Conservation (phyloP, 2,797 vertebrate genomes). For the Enoplosus armatus region DNA sequence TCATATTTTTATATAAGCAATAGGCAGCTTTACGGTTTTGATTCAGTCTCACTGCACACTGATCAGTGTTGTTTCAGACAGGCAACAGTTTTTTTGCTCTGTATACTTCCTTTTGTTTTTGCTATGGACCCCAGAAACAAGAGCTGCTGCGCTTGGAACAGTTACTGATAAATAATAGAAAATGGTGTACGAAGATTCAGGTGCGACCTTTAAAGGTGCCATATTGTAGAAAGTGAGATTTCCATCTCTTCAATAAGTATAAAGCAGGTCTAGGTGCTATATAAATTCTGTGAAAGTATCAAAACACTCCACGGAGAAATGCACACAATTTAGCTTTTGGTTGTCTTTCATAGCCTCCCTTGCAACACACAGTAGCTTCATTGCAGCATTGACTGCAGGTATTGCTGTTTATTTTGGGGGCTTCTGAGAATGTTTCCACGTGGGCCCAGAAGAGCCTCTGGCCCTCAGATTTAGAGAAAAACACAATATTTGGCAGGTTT, state of each 20-base stretch:
- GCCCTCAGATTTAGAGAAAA: not conserved
- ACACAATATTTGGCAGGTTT: constrained; percentile 11
- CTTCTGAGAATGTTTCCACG: not conserved
- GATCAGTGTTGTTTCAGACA: not conserved
- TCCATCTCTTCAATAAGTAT: too few relatives aligned
- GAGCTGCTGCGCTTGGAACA: not conserved
- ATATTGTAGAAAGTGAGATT: too few relatives aligned
- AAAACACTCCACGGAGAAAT: too few relatives aligned
- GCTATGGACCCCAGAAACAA: not conserved
- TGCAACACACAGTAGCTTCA: constrained; percentile 12
- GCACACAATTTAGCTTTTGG: too few relatives aligned
- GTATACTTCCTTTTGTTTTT: not conserved
- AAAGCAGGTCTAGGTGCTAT: too few relatives aligned
- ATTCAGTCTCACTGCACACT: not conserved
- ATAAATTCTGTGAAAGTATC: too few relatives aligned
- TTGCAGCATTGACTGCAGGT: constrained; percentile 9
- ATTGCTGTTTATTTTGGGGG: constrained; percentile 10
- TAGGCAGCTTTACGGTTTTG: not conserved
- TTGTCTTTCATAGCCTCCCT: not conserved
- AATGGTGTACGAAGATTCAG: not conserved
- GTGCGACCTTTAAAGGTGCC: too few relatives aligned
- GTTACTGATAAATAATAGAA: not conserved
- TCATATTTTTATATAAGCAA: not conserved
- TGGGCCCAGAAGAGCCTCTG: not conserved
- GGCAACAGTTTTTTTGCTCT: not conserved